These are phyloP conservation scores for Blennius ocellaris DNA, from an alignment of 2,113 vertebrate species.

Conservation along the genomic window DNA sequence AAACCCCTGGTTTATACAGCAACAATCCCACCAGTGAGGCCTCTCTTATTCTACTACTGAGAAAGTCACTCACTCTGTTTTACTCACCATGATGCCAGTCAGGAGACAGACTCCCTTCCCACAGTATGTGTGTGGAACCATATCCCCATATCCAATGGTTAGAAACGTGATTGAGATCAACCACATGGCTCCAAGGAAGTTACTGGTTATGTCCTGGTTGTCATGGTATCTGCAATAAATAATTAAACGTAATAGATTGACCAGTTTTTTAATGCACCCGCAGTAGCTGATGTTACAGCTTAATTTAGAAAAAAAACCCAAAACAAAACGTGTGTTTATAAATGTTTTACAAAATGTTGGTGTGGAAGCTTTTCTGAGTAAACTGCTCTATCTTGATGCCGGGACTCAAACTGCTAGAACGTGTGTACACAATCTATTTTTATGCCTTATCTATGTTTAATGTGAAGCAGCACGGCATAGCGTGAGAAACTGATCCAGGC, in stretches of 20 bases:
- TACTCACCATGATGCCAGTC: constrained; percentile 99
- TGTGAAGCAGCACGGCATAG: constrained; percentile 38
- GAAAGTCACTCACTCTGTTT: neutral
- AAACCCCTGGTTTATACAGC: too few species aligned
- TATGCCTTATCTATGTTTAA: constrained; percentile 75
- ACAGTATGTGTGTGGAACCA: constrained; percentile 99
- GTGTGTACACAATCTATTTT: constrained; percentile 60
- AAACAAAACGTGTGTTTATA: neutral
- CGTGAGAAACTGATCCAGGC: constrained; percentile 73
- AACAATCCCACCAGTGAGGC: too few species aligned
- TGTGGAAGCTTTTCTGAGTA: neutral
- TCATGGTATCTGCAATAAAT: constrained; percentile 93
- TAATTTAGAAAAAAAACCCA: neutral
- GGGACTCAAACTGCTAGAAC: constrained; percentile 12
- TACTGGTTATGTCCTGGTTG: constrained; percentile 97
- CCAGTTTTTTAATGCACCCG: constrained; percentile 10
- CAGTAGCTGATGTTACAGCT: neutral
- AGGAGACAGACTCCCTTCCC: constrained; percentile 99
- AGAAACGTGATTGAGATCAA: constrained; percentile 99
- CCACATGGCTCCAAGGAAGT: constrained; percentile 99
- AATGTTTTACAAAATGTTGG: too few species aligned
- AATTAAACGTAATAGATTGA: constrained; percentile 62
- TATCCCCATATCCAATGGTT: constrained; percentile 98
- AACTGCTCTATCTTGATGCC: constrained; percentile 31
- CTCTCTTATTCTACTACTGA: too few species aligned